Base-by-base conservation (phyloP, 2,113 vertebrate species). In the Bettongia penicillata region DNA sequence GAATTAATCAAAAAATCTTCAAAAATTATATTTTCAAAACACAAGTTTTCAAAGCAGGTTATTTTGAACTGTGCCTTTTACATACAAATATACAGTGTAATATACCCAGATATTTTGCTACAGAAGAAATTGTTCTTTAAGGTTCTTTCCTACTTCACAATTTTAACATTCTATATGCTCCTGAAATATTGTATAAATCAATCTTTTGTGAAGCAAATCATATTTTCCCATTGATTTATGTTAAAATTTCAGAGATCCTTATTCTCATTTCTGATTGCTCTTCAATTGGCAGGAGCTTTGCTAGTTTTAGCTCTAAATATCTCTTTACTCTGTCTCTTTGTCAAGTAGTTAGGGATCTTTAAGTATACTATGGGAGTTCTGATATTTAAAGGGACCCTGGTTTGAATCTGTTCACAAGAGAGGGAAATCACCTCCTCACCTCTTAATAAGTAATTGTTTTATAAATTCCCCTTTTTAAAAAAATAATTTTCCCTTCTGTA, bases 11-110 rank as follows among this genome's bases (percentile, higher is more conserved):
- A 57, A 31, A 24, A 93, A 53, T 8, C 11, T 95, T 84, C 90
- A 12, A 95, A 96, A 97, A 90, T 22, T 51, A 16, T 53, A 3
- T 90, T 92, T 96, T 94, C 48, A 25, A 6, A n/a, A 49, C 91
- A 47, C 11, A 77, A 90, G 2, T 90, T 92, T 96, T 95, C 48
- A 25, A 6, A n/a, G 43, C 91, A 47, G 91, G 26, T 48, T 11
- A 53, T 47, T 47, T 89, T 49, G 31, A 24, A 50, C 49, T 90
- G 8, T 93, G 25, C 3, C 4, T 91, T 10, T 37, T 84, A 2
- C 43, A 84, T 84, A 43, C 25, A 91, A n/a, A 84, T 12, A 8
- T 51, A 19, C 11, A 93, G 0, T 50, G 14, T 47, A 23, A 84
- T 90, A 93, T 12, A 53, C 1, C 49, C 24, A 84, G n/a, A 19